These are phyloP conservation scores for Carollia perspicillata DNA, from an alignment of 2,113 vertebrate genomes.

Conservation along the genomic window DNA sequence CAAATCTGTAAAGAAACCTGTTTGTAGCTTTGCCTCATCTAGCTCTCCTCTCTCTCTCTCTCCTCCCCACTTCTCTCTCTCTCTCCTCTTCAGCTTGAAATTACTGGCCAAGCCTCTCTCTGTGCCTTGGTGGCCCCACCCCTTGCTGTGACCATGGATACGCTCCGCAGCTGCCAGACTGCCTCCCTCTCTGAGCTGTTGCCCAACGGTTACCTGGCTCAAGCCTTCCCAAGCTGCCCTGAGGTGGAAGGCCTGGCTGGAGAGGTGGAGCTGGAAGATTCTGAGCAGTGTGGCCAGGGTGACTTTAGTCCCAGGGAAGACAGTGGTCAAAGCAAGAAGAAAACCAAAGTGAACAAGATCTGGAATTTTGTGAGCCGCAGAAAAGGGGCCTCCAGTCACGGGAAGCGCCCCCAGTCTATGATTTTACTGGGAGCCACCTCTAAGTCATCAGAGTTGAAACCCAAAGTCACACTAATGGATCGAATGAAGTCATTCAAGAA, in stretches of 20 bases:
- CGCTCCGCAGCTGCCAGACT: constrained; percentile 72
- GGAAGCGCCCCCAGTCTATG: constrained; percentile 91
- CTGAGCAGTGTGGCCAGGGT: background rate
- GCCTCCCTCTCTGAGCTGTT: constrained; percentile 67
- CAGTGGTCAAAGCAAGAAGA: constrained; percentile 81
- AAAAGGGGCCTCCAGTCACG: constrained; percentile 80
- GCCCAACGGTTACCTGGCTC: constrained; percentile 89
- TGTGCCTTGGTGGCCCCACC: background rate
- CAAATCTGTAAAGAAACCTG: background rate
- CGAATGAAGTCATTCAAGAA: constrained; percentile 90
- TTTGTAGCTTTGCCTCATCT: constrained; percentile 17
- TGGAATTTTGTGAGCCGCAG: constrained; percentile 91
- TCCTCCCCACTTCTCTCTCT: background rate
- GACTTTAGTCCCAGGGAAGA: constrained; percentile 59
- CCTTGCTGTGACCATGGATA: constrained; percentile 84
- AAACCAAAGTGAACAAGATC: constrained; percentile 83
- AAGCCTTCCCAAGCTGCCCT: constrained; percentile 84
- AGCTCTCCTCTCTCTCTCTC: background rate
- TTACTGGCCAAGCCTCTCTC: background rate
- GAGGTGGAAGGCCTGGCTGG: constrained; percentile 77
- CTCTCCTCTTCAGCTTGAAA: constrained; percentile 23
- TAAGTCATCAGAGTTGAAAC: constrained; percentile 79
- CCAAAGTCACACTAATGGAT: constrained; percentile 90
- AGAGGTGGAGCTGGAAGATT: constrained; percentile 75
- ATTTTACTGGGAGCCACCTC: constrained; percentile 83